A percentile compares a stretch with the other conserved stretches of the same genome.
Conservation (phyloP, 2,113 vertebrate genomes). For the Australoheros scitulus region DNA sequence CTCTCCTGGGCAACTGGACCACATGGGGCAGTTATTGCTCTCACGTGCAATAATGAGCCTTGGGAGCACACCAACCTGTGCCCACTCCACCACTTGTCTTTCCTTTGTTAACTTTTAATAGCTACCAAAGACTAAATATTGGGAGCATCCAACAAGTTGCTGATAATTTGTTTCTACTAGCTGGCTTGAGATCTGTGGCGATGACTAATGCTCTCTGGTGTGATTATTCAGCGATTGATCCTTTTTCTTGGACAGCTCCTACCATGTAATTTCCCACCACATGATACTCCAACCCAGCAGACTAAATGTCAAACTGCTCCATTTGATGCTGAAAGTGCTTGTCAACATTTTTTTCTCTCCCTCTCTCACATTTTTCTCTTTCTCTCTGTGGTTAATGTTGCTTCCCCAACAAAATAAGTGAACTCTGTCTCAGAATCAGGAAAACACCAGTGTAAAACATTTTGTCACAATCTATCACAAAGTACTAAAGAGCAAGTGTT, state of each 20-base stretch:
- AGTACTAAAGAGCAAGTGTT: background rate
- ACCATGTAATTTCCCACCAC: conserved; percentile 4
- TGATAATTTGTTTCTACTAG: background rate
- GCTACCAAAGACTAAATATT: background rate
- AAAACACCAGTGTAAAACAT: background rate
- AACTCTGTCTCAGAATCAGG: background rate
- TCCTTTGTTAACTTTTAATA: background rate
- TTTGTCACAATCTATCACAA: background rate
- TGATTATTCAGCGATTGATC: conserved; percentile 3
- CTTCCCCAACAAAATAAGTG: background rate
- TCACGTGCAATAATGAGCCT: background rate
- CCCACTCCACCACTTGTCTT: background rate
- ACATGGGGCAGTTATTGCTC: background rate
- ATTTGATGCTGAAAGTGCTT: conserved; percentile 1
- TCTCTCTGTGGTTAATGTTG: background rate
- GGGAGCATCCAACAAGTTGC: background rate
- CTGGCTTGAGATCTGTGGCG: background rate
- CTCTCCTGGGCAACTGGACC: background rate
- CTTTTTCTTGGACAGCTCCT: background rate
- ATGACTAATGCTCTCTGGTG: background rate
- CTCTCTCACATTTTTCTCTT: background rate
- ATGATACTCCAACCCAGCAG: background rate
- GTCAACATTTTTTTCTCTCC: background rate
- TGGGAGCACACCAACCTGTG: background rate
- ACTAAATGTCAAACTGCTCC: conserved; percentile 33